A percentile compares a stretch with the other conserved stretches of the same genome.
Evolutionary conservation across 2,113 vertebrate species (phyloP).

Genomic region (Opisthocomus hoazin): DNA sequence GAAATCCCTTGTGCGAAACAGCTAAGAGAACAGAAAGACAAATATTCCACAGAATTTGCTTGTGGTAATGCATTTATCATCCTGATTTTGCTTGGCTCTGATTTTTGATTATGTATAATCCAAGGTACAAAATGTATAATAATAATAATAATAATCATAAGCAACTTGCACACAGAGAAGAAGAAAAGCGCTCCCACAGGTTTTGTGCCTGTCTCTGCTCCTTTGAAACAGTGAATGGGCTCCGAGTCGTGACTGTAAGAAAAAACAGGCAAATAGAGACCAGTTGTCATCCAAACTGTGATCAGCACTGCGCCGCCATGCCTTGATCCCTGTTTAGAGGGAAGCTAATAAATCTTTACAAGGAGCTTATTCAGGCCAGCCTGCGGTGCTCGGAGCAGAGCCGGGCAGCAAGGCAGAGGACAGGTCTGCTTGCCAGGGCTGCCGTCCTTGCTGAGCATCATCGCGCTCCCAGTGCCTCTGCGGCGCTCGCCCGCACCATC

Average conservation of each 20-base stretch:
- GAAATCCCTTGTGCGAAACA: background rate
- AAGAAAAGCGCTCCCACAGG: background rate
- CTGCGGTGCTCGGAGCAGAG: fast-evolving
- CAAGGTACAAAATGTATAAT: background rate
- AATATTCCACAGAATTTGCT: background rate
- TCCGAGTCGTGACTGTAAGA: background rate
- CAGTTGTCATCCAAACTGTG: background rate
- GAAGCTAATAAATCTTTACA: background rate
- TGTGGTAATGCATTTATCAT: background rate
- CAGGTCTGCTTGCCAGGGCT: background rate
- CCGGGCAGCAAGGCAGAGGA: background rate
- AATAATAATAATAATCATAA: background rate
- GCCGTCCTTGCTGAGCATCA: fast-evolving
- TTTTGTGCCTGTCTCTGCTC: background rate
- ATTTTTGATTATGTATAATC: background rate
- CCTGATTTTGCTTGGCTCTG: background rate
- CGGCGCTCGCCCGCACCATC: background rate
- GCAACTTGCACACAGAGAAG: background rate
- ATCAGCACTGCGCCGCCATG: background rate
- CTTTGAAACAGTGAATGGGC: background rate
- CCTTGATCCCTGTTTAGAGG: background rate
- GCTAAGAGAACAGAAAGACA: background rate
- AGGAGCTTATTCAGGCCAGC: background rate
- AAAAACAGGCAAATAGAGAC: background rate
- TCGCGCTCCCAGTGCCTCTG: fast-evolving